Evolutionary conservation across 2,113 vertebrate species (phyloP), one percentile per base, ranked within the genome.

Genomic region (Meleagris gallopavo): DNA sequence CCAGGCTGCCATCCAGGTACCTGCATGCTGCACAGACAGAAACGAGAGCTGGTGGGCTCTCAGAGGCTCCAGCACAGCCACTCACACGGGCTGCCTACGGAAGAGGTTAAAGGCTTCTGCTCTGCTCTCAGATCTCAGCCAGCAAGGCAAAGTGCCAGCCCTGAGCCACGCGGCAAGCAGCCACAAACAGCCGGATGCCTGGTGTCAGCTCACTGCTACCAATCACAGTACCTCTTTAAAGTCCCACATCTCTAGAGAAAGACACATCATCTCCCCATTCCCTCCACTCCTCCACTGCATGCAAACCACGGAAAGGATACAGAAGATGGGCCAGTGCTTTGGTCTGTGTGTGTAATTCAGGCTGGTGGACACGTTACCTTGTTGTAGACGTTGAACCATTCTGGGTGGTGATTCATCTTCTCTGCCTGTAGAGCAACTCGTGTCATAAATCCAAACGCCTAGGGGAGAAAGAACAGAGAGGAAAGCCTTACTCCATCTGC

Each of bases 381-480:
- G 97, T 98, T 99, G 97, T 99, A 99, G 83, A 99, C 98, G 71
- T 99, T 99, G 96, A 99, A 99, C 99, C 99, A 99, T 87, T 99
- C 99, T 0, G 99, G 99, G 96, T 99, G 99, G 96, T 99, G 99
- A 98, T 99, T 99, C 98, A 99, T 99, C 98, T 99, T 99, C 98
- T 99, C 99, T 50, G 99, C 99, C 95, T 99, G 99, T 21, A 99
- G 96, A 94, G 99, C 99, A 76, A 99, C 98, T 10, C 99, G 98
- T 3, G 99, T 99, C 99, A 99, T 99, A 97, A 99, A 99, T 94
- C 99, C 99, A 69, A 99, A 99, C 9, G 99, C 99, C 99, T 99
- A 88, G 52, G 69, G 93, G 57, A 87, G 58, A 84, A 83, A 95
- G 46, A 92, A 73, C 41, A 84, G 91, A 95, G 66, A 87, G 50